These are phyloP conservation scores for Agrotis clavis DNA, from an alignment of 2,888 invertebrate genomes.

Conservation along the genomic window DNA sequence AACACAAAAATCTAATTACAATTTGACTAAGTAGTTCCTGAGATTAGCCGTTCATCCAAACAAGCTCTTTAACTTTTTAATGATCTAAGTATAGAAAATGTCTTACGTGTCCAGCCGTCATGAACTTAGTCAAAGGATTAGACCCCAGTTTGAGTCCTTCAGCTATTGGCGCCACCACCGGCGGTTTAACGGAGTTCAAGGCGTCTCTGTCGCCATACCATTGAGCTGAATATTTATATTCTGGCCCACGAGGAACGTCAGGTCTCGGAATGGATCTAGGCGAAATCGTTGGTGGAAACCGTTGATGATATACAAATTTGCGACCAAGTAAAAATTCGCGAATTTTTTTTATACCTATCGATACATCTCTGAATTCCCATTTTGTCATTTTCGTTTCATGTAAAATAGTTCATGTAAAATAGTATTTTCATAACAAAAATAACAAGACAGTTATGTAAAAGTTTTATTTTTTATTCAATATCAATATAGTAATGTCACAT, in stretches of 20 bases:
- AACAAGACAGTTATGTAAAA: slow-evolving; percentile 6
- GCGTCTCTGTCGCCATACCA: slow-evolving; percentile 77
- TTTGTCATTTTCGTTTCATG: neutral
- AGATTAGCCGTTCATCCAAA: too few relatives aligned
- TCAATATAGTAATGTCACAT: neutral
- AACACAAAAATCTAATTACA: too few relatives aligned
- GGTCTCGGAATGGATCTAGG: slow-evolving; percentile 80
- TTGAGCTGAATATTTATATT: slow-evolving; percentile 77
- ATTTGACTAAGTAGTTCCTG: too few relatives aligned
- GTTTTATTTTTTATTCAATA: neutral
- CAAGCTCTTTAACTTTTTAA: too few relatives aligned
- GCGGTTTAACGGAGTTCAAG: slow-evolving; percentile 79
- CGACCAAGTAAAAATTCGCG: slow-evolving; percentile 82
- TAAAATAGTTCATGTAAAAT: neutral
- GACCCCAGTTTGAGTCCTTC: neutral
- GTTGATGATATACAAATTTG: slow-evolving; percentile 74
- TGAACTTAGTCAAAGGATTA: neutral
- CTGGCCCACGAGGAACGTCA: slow-evolving; percentile 80
- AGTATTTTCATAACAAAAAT: neutral
- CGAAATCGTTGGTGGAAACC: slow-evolving; percentile 77
- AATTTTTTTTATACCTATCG: slow-evolving; percentile 71
- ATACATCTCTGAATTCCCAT: slow-evolving; percentile 75
- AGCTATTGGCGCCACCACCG: slow-evolving; percentile 82
- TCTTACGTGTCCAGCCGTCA: neutral
- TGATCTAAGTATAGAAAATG: neutral